Base-by-base conservation (phyloP, 2,113 vertebrate species). In the Rhinichthys klamathensis region DNA sequence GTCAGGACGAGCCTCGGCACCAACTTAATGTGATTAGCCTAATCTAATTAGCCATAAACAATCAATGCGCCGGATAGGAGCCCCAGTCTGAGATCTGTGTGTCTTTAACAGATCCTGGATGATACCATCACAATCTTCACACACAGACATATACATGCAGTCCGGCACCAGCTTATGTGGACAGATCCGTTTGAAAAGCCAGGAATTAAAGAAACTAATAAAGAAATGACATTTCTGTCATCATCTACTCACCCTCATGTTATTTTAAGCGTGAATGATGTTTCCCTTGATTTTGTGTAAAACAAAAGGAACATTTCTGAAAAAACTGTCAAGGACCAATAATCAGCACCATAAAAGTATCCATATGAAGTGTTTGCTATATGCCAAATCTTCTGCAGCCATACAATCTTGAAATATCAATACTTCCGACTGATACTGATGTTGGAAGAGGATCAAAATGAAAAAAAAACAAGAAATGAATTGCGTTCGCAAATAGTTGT, bases 1-100 rank as follows among this genome's bases (percentile, higher is more conserved):
- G 82, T 83, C 58, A n/a, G 25, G 90, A 79, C 90, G 89, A 49
- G 91, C 89, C 86, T 86, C 41, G 58, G 86, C 91, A 83, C 87
- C 3, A 41, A 61, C 89, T 75, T 93, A 93, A 95, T 82, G 7
- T 85, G 94, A 95, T 95, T 94, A 94, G 90, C 84, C 88, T 95
- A 93, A 94, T 94, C 92, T 91, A 75, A 90, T 94, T 92, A 92
- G 86, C 80, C 80, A 87, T 84, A 91, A 91, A 93, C 91, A 93
- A 94, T 91, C 90, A 88, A 86, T 79, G 44, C 25, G 85, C 84
- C 76, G 86, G 87, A 86, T 78, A 69, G 21, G 70, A 73, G 23
- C 38, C 38, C 38, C 70, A 46, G n/a, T 74, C 80, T 67, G 87
- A 84, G 81, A 82, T 82, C 70, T 77, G 89, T 90, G 89, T 79